These are phyloP conservation scores for Apamea epomidion DNA, from an alignment of 2,888 invertebrate species.

Conservation along the genomic window DNA sequence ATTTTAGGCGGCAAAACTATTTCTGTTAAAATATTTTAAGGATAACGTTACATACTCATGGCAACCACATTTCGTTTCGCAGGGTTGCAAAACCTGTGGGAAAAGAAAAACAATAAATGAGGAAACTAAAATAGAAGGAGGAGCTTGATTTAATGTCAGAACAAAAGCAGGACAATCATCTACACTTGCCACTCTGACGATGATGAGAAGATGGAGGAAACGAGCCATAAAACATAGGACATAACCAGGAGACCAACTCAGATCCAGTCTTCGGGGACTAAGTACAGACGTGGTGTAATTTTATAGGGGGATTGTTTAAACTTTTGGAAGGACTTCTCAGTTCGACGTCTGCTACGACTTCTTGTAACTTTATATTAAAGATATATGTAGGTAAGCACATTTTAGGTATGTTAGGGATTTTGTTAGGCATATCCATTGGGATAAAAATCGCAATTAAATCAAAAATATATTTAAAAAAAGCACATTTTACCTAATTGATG, in stretches of 20 bases:
- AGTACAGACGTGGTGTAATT: not conserved
- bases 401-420: too few species aligned
- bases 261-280: not conserved
- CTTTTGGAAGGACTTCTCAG: not conserved
- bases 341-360: not conserved
- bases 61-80: conserved; percentile 77
- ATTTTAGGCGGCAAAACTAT: not conserved
- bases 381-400: too few species aligned
- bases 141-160: not conserved
- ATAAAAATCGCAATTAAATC: too few species aligned
- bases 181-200: too few species aligned
- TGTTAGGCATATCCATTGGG: too few species aligned
- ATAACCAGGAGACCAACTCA: not conserved
- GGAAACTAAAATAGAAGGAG: not conserved
- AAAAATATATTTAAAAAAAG: too few species aligned
- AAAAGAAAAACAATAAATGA: not conserved
- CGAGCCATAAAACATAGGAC: not conserved
- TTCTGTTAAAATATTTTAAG: not conserved
- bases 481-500: not conserved
- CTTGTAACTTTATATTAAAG: not conserved
- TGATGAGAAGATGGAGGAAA: not conserved
- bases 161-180: not conserved
- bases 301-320: not conserved
- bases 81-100: conserved; percentile 46
- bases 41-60: conserved; percentile 70